These are phyloP conservation scores for Isurus oxyrinchus DNA, from an alignment of 2,113 vertebrate genomes.

Conservation along the genomic window DNA sequence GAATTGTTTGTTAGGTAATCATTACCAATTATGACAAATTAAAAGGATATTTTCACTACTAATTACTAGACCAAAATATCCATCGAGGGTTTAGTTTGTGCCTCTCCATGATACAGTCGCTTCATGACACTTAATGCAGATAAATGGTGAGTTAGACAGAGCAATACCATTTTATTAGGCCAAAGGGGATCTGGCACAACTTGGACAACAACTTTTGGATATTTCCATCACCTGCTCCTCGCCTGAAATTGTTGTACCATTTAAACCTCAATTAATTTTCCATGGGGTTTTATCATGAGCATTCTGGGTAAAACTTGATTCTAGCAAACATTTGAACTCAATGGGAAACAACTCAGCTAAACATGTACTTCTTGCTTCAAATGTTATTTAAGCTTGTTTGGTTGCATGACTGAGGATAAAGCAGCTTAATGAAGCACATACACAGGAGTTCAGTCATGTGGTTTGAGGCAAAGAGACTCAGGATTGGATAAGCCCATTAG, in stretches of 20 bases:
- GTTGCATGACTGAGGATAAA: neutral
- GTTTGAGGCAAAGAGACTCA: neutral
- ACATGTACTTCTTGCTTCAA: neutral
- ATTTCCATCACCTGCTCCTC: neutral
- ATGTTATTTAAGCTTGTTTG: neutral
- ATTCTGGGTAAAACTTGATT: neutral
- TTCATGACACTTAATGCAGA: neutral
- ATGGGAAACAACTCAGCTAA: neutral
- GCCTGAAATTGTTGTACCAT: neutral
- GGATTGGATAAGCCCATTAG: neutral
- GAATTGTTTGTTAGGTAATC: neutral
- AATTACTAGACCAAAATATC: neutral
- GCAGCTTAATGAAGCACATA: slow-evolving; percentile 12
- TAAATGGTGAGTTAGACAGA: neutral
- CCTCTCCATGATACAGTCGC: neutral
- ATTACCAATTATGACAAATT: neutral
- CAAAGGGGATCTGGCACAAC: neutral
- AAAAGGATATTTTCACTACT: neutral
- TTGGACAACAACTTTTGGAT: neutral
- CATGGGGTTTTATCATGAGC: neutral
- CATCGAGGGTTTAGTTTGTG: neutral
- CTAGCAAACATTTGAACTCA: neutral
- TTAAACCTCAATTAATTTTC: neutral
- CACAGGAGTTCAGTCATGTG: slow-evolving; percentile 8
- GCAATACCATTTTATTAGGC: neutral